Evolutionary conservation across 2,797 vertebrate species (phyloP).

Genomic region (Clarias pachynema): DNA sequence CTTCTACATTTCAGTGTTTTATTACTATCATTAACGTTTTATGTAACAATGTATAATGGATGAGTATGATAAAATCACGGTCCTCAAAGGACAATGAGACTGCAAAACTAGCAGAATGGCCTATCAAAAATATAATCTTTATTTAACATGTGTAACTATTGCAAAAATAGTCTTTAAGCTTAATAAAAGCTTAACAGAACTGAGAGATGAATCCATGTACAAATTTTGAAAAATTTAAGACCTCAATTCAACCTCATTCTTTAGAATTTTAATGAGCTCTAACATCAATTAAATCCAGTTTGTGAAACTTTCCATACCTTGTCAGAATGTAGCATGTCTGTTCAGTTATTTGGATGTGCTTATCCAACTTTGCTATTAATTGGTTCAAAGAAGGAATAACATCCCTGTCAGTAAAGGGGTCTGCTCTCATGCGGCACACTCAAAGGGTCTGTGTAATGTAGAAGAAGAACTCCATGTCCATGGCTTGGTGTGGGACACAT

Average conservation of each 20-base stretch:
- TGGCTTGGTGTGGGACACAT: conserved; percentile 76
- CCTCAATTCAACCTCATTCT: not conserved
- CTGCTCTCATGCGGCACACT: conserved; percentile 36
- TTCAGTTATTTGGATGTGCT: not conserved
- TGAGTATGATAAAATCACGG: not conserved
- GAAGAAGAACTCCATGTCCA: conserved; percentile 91
- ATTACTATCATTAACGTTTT: conserved; percentile 8
- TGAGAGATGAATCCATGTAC: conserved; percentile 56
- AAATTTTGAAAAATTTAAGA: conserved; percentile 44
- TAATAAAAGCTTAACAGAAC: conserved; percentile 52
- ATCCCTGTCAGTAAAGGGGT: conserved; percentile 33
- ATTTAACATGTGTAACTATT: conserved; percentile 57
- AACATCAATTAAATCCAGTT: not conserved
- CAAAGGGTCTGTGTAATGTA: conserved; percentile 84
- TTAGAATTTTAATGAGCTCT: not conserved
- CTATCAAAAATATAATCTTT: conserved; percentile 77
- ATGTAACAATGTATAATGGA: conserved; percentile 26
- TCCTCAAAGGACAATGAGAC: conserved; percentile 19
- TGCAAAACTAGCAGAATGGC: conserved; percentile 47
- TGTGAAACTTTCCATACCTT: conserved; percentile 38
- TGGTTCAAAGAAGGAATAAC: conserved; percentile 29
- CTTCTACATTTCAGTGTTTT: conserved; percentile 10
- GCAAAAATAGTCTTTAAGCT: conserved; percentile 74
- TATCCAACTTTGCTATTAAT: conserved; percentile 21
- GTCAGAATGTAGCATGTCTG: conserved; percentile 55